These are phyloP conservation scores for Cryptus armator DNA, from an alignment of 2,888 invertebrate species.

Conservation along the genomic window DNA sequence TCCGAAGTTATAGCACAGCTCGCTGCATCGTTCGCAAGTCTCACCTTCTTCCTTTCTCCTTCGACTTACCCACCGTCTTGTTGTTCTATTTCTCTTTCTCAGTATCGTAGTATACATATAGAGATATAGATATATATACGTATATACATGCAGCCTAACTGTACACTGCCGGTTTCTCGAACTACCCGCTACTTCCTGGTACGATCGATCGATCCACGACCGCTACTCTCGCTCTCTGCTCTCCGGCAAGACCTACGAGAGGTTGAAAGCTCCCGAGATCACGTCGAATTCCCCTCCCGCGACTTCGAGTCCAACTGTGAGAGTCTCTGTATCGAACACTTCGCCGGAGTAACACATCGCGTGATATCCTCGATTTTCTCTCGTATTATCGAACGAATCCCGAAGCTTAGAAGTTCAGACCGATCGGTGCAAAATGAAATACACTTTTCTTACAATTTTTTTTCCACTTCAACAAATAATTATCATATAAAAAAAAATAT, in stretches of 20 bases:
- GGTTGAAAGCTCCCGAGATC: slow-evolving; percentile 28
- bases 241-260: neutral
- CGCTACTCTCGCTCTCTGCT: slow-evolving; percentile 25
- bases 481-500: too few relatives aligned
- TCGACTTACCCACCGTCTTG: slow-evolving; percentile 51
- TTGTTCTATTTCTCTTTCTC: slow-evolving; percentile 62
- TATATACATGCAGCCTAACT: neutral
- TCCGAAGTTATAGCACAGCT: slow-evolving; percentile 65
- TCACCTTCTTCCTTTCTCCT: slow-evolving; percentile 56
- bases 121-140: neutral
- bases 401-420: too few relatives aligned
- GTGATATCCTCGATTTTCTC: slow-evolving; percentile 4
- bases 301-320: slow-evolving; percentile 29
- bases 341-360: slow-evolving; percentile 27
- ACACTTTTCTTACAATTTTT: too few relatives aligned
- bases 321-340: slow-evolving; percentile 13
- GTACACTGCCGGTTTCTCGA: slow-evolving; percentile 55
- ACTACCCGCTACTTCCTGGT: slow-evolving; percentile 70
- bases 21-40: slow-evolving; percentile 45
- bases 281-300: neutral
- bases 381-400: neutral
- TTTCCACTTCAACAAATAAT: too few relatives aligned
- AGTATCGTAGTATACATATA: slow-evolving; percentile 42
- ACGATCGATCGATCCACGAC: slow-evolving; percentile 73
- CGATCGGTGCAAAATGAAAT: neutral